Evolutionary conservation across 2,113 vertebrate genomes (phyloP), one percentile per base, ranked within the genome.

Genomic region (Pagrus major): DNA sequence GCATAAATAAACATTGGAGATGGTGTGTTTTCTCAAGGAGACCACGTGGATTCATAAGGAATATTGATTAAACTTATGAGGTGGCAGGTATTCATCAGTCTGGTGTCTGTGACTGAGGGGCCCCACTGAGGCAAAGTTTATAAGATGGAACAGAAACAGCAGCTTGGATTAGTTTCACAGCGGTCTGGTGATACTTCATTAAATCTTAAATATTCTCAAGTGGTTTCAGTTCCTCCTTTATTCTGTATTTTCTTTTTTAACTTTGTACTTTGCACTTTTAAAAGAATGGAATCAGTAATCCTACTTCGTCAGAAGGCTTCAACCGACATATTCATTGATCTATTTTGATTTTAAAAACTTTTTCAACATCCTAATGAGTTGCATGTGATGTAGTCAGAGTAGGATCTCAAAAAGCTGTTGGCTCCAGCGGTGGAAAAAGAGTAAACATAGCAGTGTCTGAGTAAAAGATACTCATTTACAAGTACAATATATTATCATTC

Each of bases 21-120:
- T 33, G 12, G 21, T 29, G 9, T 9, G 33, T 64, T 42, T 68
- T 68, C 54, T 60, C 56, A 76, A 71, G 51, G n/a, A 47, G n/a
- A 51, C 23, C 12, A 5, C 14, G 27, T 39, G 10, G 16, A 31
- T 79, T 41, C 66, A 4, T 60, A 21, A 2, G 47, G 27, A 71
- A 20, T 27, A 20, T 16, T n/a, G 10, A 71, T 67, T 20, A 6
- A 42, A 41, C 9, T 10, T 7, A 33, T 25, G 21, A 29, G 15
- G 35, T 9, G 25, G n/a, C 47, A 51, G 10, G 49, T 71, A 56
- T 59, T 59, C 27, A 44, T 42, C 4, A 52, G 47, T 52, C 27
- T 27, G 15, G 2, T 37, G 31, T 14, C 29, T 23, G 11, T 52
- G 9, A 23, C 10, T 49, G 8, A 41, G 18, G 12, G 21, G 23